A percentile compares a stretch with the other conserved stretches of the same genome.
Conservation (phyloP, 2,113 vertebrate species). For the Loxodonta africana region DNA sequence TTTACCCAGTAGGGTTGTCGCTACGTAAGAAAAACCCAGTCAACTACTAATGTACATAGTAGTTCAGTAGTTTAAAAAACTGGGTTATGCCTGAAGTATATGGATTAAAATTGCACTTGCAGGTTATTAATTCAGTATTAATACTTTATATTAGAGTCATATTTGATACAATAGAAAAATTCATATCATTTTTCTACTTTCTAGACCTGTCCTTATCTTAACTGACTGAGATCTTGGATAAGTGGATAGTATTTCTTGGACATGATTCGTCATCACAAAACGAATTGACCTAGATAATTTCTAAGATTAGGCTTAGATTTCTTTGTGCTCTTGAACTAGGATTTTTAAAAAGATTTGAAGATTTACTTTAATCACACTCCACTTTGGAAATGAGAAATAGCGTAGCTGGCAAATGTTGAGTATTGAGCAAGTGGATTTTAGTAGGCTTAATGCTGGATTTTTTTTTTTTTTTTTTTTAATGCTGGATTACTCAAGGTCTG, state of each 20-base stretch:
- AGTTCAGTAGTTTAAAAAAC: not conserved
- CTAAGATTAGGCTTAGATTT: not conserved
- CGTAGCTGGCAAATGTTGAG: not conserved
- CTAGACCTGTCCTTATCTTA: not conserved
- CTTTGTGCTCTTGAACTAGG: not conserved
- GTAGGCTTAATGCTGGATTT: not conserved
- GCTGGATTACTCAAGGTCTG: not conserved
- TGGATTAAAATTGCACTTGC: not conserved
- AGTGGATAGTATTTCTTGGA: not conserved
- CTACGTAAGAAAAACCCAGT: not conserved
- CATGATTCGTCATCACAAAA: not conserved
- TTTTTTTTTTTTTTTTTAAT: no score
- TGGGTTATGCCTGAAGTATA: not conserved
- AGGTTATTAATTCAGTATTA: not conserved
- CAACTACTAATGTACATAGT: not conserved
- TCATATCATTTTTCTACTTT: not conserved
- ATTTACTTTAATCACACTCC: not conserved
- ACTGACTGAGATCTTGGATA: not conserved
- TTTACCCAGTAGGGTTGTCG: not conserved
- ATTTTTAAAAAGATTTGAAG: not conserved
- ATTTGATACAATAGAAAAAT: not conserved
- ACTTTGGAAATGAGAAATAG: not conserved
- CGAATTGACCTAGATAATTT: not conserved
- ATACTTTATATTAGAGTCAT: not conserved
- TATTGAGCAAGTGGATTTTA: not conserved